Percentiles rank a stretch among this genome's conserved stretches.
phyloP scores from a whole-genome alignment of 2,113 vertebrate species.

The Callionymus lyra region DNA sequence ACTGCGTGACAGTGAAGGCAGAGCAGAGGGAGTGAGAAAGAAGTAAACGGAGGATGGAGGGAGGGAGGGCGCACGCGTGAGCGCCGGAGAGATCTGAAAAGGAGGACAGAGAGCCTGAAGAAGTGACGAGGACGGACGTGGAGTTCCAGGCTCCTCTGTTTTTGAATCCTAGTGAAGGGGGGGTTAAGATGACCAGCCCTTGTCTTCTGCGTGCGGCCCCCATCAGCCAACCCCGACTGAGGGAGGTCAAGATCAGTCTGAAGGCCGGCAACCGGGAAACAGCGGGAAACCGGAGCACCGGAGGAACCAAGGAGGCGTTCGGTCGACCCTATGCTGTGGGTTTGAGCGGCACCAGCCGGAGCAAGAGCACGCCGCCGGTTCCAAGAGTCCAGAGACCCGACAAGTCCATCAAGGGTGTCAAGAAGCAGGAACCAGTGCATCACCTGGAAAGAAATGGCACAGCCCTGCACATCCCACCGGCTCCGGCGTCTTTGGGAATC shows the following conservation, averaged over 20 bases:
- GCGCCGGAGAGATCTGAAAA: slow-evolving; percentile 43
- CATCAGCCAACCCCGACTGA: slow-evolving; percentile 57
- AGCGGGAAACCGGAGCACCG: slow-evolving; percentile 13
- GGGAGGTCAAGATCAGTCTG: slow-evolving; percentile 67
- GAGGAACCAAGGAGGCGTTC: slow-evolving; percentile 29
- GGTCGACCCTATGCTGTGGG: slow-evolving; percentile 26
- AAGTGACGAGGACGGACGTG: slow-evolving; percentile 47
- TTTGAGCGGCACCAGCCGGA: slow-evolving; percentile 41
- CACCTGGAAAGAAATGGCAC: slow-evolving; percentile 60
- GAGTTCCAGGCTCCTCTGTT: slow-evolving; percentile 41
- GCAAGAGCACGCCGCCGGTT: slow-evolving; percentile 65
- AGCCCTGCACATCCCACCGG: slow-evolving; percentile 34
- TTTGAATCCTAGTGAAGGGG: slow-evolving; percentile 8
- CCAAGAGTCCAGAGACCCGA: slow-evolving; percentile 45
- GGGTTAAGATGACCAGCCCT: slow-evolving; percentile 67
- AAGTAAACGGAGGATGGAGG: slow-evolving; percentile 11
- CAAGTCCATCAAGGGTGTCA: slow-evolving; percentile 22
- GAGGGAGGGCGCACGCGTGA: slow-evolving; percentile 29
- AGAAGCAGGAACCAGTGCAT: slow-evolving; percentile 31
- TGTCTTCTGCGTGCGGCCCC: slow-evolving; percentile 62
- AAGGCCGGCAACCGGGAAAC: slow-evolving; percentile 58
- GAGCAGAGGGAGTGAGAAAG: slow-evolving; percentile 32
- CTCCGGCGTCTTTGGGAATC: slow-evolving; percentile 16
- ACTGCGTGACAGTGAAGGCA: slow-evolving; percentile 36
- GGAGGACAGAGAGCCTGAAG: slow-evolving; percentile 53